These are phyloP conservation scores for Danio albolineatus DNA, from an alignment of 2,797 vertebrate species.

Conservation along the genomic window DNA sequence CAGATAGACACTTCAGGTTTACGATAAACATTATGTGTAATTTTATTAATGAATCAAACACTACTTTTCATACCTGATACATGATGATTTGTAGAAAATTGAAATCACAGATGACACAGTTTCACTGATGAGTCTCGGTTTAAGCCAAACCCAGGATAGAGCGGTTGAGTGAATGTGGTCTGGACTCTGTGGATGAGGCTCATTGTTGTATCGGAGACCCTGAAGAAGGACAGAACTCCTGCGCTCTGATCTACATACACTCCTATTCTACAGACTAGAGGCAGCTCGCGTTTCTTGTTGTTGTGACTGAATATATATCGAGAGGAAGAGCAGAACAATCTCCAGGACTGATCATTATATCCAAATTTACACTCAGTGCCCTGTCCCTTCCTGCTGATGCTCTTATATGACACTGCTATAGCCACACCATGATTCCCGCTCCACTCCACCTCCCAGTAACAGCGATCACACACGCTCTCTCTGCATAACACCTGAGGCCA, in stretches of 20 bases:
- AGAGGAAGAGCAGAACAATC: constrained; percentile 6
- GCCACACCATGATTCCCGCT: not conserved
- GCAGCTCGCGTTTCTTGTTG: not conserved
- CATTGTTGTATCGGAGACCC: not conserved
- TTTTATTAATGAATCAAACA: no score
- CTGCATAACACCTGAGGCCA: constrained; percentile 43
- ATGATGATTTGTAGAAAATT: no score
- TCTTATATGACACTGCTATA: constrained; percentile 32
- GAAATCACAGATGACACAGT: no score
- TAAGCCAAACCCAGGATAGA: not conserved
- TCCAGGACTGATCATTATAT: constrained; percentile 37
- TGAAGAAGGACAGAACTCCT: constrained; percentile 2
- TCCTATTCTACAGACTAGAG: not conserved
- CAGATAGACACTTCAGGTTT: no score
- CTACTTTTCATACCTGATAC: no score
- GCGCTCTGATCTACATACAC: constrained; percentile 8
- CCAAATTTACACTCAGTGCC: constrained; percentile 1
- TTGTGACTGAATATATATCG: constrained; percentile 22
- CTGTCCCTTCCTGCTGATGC: constrained; percentile 33
- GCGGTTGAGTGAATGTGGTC: not conserved
- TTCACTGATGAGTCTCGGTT: no score
- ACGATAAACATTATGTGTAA: no score
- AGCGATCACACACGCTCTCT: constrained; percentile 12
- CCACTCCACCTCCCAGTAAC: constrained; percentile 48
- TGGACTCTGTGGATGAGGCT: not conserved